These are phyloP conservation scores for Trissolcus brochymenae DNA, from an alignment of 2,888 invertebrate species.

Conservation along the genomic window DNA sequence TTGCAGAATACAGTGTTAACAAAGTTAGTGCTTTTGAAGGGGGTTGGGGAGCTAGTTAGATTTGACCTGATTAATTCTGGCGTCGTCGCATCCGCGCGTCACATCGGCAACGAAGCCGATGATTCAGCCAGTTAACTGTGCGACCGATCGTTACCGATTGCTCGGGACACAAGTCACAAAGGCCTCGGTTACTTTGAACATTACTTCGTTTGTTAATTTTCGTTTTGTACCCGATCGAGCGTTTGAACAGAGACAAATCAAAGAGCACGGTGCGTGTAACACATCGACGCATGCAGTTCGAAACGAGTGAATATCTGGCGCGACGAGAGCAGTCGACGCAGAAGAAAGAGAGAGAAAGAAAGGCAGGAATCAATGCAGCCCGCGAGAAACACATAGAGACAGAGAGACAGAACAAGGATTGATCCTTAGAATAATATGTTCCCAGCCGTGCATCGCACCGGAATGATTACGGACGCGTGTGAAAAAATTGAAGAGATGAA, in stretches of 20 bases:
- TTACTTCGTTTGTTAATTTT: neutral
- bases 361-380: neutral
- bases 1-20: conserved; percentile 25
- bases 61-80: conserved; percentile 25
- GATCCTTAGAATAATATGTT: no score
- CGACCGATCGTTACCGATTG: no score
- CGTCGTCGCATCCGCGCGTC: neutral
- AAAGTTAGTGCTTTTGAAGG: conserved; percentile 27
- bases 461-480: no score
- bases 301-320: conserved; percentile 38
- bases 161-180: no score
- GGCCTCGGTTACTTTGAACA: no score
- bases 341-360: conserved; percentile 13
- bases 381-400: neutral
- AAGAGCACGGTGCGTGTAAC: conserved; percentile 58
- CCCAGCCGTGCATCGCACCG: no score
- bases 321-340: conserved; percentile 17
- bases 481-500: conserved; percentile 48
- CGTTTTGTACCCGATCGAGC: neutral
- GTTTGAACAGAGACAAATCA: conserved; percentile 27
- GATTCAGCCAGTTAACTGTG: no score
- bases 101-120: no score
- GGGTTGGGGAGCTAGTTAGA: conserved; percentile 2
- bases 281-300: conserved; percentile 66
- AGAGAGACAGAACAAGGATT: neutral